These are phyloP conservation scores for Manis javanica DNA, from an alignment of 2,797 vertebrate species.

Conservation along the genomic window DNA sequence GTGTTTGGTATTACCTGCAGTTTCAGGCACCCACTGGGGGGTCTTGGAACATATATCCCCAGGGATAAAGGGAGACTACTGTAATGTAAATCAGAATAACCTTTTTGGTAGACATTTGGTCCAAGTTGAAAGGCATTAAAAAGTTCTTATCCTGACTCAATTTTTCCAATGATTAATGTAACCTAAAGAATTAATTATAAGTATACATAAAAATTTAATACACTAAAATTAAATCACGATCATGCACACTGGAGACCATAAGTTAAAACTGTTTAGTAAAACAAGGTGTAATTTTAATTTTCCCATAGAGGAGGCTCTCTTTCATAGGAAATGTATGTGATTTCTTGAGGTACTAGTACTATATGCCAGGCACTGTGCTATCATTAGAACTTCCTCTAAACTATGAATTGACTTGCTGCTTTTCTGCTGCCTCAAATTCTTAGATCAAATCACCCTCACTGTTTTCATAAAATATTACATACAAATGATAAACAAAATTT, in stretches of 20 bases:
- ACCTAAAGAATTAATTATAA: constrained; percentile 33
- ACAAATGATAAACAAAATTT: background rate
- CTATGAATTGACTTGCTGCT: background rate
- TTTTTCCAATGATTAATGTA: constrained; percentile 11
- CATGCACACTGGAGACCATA: background rate
- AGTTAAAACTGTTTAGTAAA: background rate
- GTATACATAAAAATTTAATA: constrained; percentile 22
- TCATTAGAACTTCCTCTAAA: background rate
- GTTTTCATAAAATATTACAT: constrained; percentile 15
- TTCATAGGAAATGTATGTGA: background rate
- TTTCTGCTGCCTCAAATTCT: background rate
- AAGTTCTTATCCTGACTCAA: background rate
- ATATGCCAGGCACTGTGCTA: background rate
- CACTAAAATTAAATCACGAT: background rate
- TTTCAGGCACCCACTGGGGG: background rate
- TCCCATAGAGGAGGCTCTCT: background rate
- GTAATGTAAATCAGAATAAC: background rate
- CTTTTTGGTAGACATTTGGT: background rate
- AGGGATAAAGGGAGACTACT: background rate
- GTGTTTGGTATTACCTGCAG: background rate
- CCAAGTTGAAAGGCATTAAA: constrained; percentile 23
- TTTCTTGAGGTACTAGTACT: background rate
- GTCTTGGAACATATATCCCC: background rate
- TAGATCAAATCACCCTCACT: background rate
- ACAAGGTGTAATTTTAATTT: background rate